Percentiles rank a stretch among this genome's conserved stretches.
Conservation (phyloP, 2,888 invertebrate species). For the Hirtodrosophila cameraria region DNA sequence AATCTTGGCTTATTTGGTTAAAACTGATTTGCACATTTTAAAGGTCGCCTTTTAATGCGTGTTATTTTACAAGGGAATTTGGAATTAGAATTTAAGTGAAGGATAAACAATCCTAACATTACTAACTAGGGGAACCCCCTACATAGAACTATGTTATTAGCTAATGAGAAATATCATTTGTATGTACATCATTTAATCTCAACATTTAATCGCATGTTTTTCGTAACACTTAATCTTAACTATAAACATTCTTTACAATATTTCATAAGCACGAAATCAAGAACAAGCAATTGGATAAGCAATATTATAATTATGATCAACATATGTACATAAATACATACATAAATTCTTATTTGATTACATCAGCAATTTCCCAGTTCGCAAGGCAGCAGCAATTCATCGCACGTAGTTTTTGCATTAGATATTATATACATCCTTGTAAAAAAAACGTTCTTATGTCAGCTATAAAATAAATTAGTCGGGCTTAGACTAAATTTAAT, state of each 20-base stretch:
- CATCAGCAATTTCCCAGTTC: background rate
- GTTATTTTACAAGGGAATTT: background rate
- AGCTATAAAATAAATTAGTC: no score
- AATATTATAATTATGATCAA: constrained; percentile 1
- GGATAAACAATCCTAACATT: constrained; percentile 2
- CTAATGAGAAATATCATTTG: no score
- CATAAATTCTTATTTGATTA: background rate
- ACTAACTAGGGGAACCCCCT: constrained; percentile 2
- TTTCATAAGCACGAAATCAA: background rate
- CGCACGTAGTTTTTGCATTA: no score
- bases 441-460: no score
- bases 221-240: constrained; percentile 1
- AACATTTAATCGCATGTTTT: no score
- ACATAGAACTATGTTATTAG: no score
- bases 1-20: constrained; percentile 40
- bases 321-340: background rate
- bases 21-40: constrained; percentile 24
- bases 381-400: background rate
- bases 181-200: background rate
- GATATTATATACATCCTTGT: no score
- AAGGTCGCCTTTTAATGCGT: constrained; percentile 23
- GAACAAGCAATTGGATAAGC: constrained; percentile 14
- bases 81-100: no score
- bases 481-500: no score
- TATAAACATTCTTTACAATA: background rate